These are phyloP conservation scores for Antechinus stuartii DNA, from an alignment of 2,113 vertebrate genomes.

Conservation along the genomic window DNA sequence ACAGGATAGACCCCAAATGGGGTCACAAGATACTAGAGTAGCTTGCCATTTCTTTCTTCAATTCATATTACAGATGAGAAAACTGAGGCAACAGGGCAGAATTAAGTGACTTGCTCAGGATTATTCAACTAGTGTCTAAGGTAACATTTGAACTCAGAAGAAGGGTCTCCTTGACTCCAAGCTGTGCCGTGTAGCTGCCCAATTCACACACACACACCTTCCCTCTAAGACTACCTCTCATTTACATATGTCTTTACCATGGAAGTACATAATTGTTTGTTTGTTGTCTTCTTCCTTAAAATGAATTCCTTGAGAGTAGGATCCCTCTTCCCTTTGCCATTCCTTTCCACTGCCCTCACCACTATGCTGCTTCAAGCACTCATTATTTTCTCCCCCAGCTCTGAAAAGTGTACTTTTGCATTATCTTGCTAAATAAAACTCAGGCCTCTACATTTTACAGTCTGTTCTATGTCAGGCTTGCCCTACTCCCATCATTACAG, in stretches of 20 bases:
- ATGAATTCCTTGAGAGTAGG: neutral
- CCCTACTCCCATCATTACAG: neutral
- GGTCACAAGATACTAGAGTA: too few species aligned
- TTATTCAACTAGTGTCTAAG: neutral
- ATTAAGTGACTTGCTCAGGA: neutral
- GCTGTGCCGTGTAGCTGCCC: neutral
- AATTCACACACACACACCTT: neutral
- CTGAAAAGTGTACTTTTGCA: neutral
- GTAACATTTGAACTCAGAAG: neutral
- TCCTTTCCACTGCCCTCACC: neutral
- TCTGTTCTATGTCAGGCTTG: neutral
- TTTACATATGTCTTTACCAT: neutral
- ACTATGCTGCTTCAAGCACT: neutral
- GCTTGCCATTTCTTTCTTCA: neutral
- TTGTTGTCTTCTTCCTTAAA: neutral
- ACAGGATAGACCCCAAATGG: neutral
- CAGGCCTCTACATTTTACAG: neutral
- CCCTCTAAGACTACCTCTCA: neutral
- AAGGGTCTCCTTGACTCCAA: too few species aligned
- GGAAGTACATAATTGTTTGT: too few species aligned
- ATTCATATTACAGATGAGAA: neutral
- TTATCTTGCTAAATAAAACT: neutral
- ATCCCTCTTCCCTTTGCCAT: neutral
- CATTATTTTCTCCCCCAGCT: neutral
- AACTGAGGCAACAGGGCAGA: neutral